phyloP scores from a whole-genome alignment of 2,113 vertebrate species.

The Scartelaos histophorus region DNA sequence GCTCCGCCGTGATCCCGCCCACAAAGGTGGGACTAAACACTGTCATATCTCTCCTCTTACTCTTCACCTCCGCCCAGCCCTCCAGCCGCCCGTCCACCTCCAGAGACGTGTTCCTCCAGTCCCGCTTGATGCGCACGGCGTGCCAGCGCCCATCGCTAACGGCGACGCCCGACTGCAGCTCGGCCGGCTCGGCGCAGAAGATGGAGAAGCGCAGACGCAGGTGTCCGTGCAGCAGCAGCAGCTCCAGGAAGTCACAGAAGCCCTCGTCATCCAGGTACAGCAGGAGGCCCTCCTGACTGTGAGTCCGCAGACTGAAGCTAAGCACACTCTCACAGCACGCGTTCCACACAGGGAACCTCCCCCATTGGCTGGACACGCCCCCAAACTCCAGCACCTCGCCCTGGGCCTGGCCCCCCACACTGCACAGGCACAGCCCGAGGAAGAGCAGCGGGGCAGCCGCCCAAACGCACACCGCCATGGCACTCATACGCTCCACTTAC shows the following conservation, averaged over 20 bases:
- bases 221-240: constrained; percentile 91
- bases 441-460: constrained; percentile 74
- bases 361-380: constrained; percentile 95
- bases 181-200: constrained; percentile 94
- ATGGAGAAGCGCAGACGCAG: constrained; percentile 97
- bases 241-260: constrained; percentile 98
- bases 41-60: constrained; percentile 96
- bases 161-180: constrained; percentile 86
- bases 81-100: constrained; percentile 89
- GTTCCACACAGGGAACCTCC: constrained; percentile 98
- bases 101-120: constrained; percentile 95
- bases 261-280: constrained; percentile 98
- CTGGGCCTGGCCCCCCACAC: constrained; percentile 71
- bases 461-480: constrained; percentile 74
- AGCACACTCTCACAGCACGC: constrained; percentile 98
- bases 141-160: constrained; percentile 95
- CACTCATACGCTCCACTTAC: constrained; percentile 69
- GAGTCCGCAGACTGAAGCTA: constrained; percentile 98
- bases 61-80: constrained; percentile 94
- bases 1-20: constrained; percentile 89
- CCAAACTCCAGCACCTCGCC: constrained; percentile 88
- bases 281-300: constrained; percentile 92
- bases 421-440: constrained; percentile 75
- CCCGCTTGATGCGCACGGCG: constrained; percentile 85
- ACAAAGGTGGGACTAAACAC: constrained; percentile 94